Evolutionary conservation across 2,888 invertebrate species (phyloP).

Genomic region (Perizoma flavofasciatum): DNA sequence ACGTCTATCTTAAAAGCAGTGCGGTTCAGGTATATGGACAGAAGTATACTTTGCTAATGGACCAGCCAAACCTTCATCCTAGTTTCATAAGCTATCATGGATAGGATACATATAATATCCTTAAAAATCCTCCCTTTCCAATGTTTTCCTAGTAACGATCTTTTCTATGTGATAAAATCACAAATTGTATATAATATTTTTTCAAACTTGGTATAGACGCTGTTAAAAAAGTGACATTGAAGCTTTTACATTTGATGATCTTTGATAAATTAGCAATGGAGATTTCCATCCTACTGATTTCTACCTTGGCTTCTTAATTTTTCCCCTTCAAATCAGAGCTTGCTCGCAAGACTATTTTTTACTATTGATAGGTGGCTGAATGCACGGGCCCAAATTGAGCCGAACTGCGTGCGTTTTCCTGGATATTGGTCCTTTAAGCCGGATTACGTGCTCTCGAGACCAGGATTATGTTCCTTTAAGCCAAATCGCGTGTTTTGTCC

Average conservation of each 20-base stretch:
- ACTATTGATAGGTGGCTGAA: slow-evolving; percentile 24
- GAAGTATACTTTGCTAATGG: slow-evolving; percentile 45
- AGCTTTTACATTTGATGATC: slow-evolving; percentile 16
- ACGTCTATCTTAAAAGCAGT: too few species aligned
- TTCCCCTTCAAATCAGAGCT: slow-evolving; percentile 14
- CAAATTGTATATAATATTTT: too few species aligned
- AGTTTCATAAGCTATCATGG: slow-evolving; percentile 44
- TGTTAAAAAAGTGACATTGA: too few species aligned
- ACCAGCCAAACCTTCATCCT: slow-evolving; percentile 56
- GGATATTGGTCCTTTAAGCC: too few species aligned
- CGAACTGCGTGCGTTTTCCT: too few species aligned
- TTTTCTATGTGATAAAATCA: too few species aligned
- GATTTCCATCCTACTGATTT: background rate
- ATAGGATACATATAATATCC: background rate
- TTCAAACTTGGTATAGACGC: background rate
- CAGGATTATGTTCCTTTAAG: too few species aligned
- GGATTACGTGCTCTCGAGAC: too few species aligned
- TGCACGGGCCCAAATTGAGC: slow-evolving; percentile 4
- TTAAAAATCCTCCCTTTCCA: background rate
- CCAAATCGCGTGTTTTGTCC: too few species aligned
- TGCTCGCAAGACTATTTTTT: slow-evolving; percentile 12
- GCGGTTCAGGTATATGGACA: too few species aligned
- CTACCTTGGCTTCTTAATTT: background rate
- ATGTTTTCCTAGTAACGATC: background rate
- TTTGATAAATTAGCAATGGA: slow-evolving; percentile 13